These are phyloP conservation scores for Drosophila rhopaloa DNA, from an alignment of 1,140 invertebrate species.

Conservation along the genomic window DNA sequence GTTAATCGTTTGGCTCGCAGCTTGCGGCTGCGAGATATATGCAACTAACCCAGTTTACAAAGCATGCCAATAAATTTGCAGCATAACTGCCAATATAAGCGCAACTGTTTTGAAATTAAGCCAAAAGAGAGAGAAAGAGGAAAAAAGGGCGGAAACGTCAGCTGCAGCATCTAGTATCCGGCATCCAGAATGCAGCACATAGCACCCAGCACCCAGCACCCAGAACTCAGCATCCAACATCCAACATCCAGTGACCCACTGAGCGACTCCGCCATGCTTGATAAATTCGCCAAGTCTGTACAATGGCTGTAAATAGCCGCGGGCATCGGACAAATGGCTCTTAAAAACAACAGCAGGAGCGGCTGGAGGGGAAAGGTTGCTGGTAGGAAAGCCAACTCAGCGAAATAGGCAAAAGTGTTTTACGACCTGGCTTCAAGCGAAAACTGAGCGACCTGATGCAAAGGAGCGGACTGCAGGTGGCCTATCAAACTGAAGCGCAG, in stretches of 20 bases:
- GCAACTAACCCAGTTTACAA: slow-evolving; percentile 54
- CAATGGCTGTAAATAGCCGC: slow-evolving; percentile 62
- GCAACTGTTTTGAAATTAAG: slow-evolving; percentile 64
- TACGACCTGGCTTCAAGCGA: slow-evolving; percentile 32
- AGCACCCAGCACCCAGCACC: neutral
- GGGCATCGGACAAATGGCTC: slow-evolving; percentile 56
- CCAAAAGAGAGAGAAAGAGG: slow-evolving; percentile 17
- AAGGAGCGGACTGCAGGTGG: slow-evolving; percentile 28
- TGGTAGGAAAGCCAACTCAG: slow-evolving; percentile 34
- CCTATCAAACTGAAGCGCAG: slow-evolving; percentile 49
- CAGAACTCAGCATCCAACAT: neutral
- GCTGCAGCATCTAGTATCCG: slow-evolving; percentile 38
- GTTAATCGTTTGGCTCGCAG: slow-evolving; percentile 51
- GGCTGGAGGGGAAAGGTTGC: neutral
- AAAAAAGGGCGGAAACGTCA: slow-evolving; percentile 27
- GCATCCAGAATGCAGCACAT: slow-evolving; percentile 3
- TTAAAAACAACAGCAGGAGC: slow-evolving; percentile 47
- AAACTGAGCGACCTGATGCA: slow-evolving; percentile 5
- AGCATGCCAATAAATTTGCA: slow-evolving; percentile 53
- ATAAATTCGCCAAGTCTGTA: slow-evolving; percentile 61
- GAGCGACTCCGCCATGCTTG: slow-evolving; percentile 53
- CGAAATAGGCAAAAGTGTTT: slow-evolving; percentile 61
- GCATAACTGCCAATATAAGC: slow-evolving; percentile 60
- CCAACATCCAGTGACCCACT: slow-evolving; percentile 43
- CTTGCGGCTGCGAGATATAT: slow-evolving; percentile 46